A percentile compares a stretch with the other conserved stretches of the same genome.
Conservation (phyloP, 2,888 invertebrate species). For the Heteromyza rotundicornis region DNA sequence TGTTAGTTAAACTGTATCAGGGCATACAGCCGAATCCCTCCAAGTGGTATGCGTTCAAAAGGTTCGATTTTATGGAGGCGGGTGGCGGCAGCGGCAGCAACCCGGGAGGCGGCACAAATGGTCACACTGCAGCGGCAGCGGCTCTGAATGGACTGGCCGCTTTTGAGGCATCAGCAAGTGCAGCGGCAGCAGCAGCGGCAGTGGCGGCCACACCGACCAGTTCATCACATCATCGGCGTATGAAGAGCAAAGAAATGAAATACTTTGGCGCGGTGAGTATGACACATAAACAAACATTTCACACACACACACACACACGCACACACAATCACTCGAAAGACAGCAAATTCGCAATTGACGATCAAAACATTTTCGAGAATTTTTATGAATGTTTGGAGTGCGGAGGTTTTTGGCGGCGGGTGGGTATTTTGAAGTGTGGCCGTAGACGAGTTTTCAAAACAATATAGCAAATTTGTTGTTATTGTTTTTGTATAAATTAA, state of each 20-base stretch:
- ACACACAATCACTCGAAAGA: neutral
- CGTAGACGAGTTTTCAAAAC: neutral
- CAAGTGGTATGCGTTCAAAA: conserved; percentile 61
- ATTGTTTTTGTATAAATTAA: neutral
- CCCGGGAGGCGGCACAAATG: conserved; percentile 36
- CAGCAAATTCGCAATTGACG: neutral
- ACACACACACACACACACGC: neutral
- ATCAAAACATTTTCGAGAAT: conserved; percentile 35
- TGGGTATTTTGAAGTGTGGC: neutral
- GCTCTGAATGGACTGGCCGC: conserved; percentile 39
- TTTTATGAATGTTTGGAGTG: conserved; percentile 48
- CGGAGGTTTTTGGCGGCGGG: neutral
- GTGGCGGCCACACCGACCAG: conserved; percentile 6
- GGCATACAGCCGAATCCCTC: conserved; percentile 60
- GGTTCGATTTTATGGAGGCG: conserved; percentile 59
- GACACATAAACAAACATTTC: neutral
- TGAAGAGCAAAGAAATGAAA: conserved; percentile 60
- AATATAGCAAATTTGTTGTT: neutral
- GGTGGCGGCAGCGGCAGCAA: conserved; percentile 50
- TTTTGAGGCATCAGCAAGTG: conserved; percentile 32
- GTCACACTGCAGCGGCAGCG: conserved; percentile 44
- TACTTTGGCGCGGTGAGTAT: conserved; percentile 61
- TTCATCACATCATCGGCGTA: conserved; percentile 48
- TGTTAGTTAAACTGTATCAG: conserved; percentile 58
- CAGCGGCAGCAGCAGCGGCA: conserved; percentile 29